Conservation (phyloP, 2,113 vertebrate genomes). For the Verasper variegatus region DNA sequence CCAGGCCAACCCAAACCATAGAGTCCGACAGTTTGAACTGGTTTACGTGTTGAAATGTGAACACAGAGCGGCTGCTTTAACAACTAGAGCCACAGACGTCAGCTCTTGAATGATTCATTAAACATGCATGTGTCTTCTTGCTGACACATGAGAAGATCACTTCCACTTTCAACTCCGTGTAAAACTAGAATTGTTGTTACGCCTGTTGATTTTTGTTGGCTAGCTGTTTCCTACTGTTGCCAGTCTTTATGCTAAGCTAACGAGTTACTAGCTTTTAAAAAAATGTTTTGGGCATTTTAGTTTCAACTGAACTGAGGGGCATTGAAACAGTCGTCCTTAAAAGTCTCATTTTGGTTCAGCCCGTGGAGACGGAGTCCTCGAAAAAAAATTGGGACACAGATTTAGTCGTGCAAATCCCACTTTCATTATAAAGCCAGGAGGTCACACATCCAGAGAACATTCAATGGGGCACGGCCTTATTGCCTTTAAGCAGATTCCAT, state of each 20-base stretch:
- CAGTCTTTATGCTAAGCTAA: neutral
- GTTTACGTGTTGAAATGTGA: neutral
- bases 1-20: neutral
- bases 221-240: neutral
- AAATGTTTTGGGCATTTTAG: no score
- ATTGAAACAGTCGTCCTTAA: no score
- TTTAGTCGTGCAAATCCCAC: no score
- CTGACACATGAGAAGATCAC: no score
- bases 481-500: neutral
- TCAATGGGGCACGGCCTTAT: no score
- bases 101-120: neutral
- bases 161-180: neutral
- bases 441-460: no score
- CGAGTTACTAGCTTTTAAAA: no score
- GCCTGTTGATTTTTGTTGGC: neutral
- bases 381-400: no score
- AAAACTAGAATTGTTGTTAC: neutral
- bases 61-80: neutral
- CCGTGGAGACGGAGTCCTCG: no score
- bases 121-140: neutral
- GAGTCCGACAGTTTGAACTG: neutral
- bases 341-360: no score
- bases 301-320: no score
- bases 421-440: neutral
- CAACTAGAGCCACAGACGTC: neutral